Base-by-base conservation (phyloP, 1,140 invertebrate species). In the Aphelenchoides fujianensis region DNA sequence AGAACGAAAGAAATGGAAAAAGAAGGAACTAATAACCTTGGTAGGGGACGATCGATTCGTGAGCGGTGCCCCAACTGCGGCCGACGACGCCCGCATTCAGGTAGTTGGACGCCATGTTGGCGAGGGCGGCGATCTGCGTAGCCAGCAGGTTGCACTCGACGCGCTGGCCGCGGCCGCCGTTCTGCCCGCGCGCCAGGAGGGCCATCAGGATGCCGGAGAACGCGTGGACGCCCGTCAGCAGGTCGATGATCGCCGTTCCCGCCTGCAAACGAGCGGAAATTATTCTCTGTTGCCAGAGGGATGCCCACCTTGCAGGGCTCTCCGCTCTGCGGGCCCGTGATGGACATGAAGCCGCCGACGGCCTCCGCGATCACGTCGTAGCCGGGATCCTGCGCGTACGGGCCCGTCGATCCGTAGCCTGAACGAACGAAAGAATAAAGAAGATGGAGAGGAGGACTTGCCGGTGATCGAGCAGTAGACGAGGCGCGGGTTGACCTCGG, bases 341-440 rank as follows among this genome's bases (percentile, higher is more conserved):
- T 91, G 80, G 93, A 89, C 53, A 97, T 78, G 0, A 97, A 86
- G 1, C 95, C 95, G 12, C 93, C 94, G 68, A 94, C 87, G 0
- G 93, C 95, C 5, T 93, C 90, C 12, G 93, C 93, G 74, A 97
- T 94, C 0, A 96, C 92, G 87, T 98, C 95, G 86, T 96, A 97
- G 66, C 95, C 95, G 27, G 93, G 91, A 79, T 91, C 89, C 59
- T 89, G 87, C 1, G 87, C 86, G 86, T 96, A 97, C 0, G 93
- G 93, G 0, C 95, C 95, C 55, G 88, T 86, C 0, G 89, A 87
- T 0, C 95, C 95, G 86, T 91, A 98, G n/a, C n/a, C n/a, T n/a
- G n/a, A n/a, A n/a, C n/a, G n/a, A n/a, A n/a, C n/a, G n/a, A n/a
- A n/a, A n/a, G n/a, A n/a, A n/a, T n/a, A n/a, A n/a, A n/a, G n/a